Evolutionary conservation across 2,888 invertebrate species (phyloP), one percentile per base, ranked within the genome.

Genomic region (Microplitis manilae): DNA sequence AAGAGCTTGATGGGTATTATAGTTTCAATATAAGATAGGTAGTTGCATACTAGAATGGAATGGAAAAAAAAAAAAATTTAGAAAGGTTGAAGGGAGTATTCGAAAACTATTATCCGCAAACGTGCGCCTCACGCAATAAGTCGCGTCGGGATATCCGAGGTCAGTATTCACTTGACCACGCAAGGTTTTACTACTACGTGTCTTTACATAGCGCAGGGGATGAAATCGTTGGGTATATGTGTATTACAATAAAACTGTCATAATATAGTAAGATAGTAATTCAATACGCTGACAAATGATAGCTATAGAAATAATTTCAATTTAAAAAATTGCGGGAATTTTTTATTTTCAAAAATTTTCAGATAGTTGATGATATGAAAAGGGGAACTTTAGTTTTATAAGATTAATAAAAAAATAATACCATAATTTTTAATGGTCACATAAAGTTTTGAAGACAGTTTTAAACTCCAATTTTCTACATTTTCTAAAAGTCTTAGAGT

Each of bases 91-190:
- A 17, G 50, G 50, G 13, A 50, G 8, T 9, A 50, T 8, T 50
- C 13, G 9, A 50, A 50, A 50, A 50, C 50, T 50, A 50, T 50
- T 5, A 30, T 41, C n/a, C 15, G 50, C 8, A 61, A 39, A 62
- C 59, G 62, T 41, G 68, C 13, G 40, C 61, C 68, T 73, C 77
- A 77, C 77, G 78, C 78, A 79, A 80, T 79, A 78, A 80, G 75
- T 76, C 80, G 77, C 50, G 13, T 50, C 13, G 50, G 79, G 80
- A 82, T 80, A 78, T 78, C 80, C 80, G 81, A 81, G 82, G 82
- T 82, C 82, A 81, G 82, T 80, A 82, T 69, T 78, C 82, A 80
- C 81, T 82, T 81, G 81, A 82, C 82, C 82, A 82, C 81, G 79
- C 75, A 72, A 79, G 76, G 65, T 65, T 74, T 79, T 73, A 72